Evolutionary conservation across 2,113 vertebrate genomes (phyloP).

Genomic region (Elanoides forficatus): DNA sequence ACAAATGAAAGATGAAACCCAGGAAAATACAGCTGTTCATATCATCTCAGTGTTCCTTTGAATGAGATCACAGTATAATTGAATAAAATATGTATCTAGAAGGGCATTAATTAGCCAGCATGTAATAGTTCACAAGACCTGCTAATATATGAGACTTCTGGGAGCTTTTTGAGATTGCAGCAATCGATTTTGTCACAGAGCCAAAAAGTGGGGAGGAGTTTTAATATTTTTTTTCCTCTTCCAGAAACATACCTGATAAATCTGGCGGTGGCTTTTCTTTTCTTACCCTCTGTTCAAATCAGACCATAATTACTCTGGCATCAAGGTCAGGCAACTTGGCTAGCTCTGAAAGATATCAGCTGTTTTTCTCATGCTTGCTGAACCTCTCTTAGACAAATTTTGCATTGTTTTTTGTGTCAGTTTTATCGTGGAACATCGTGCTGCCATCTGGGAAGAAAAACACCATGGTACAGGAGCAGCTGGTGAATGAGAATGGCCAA

Average conservation of each 20-base stretch:
- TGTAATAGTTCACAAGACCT: constrained; percentile 34
- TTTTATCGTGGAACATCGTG: constrained; percentile 78
- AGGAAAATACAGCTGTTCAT: constrained; percentile 35
- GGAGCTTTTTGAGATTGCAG: constrained; percentile 46
- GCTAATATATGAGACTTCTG: constrained; percentile 50
- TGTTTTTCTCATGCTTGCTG: constrained; percentile 79
- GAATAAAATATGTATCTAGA: constrained; percentile 60
- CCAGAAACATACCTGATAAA: constrained; percentile 70
- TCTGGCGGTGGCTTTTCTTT: constrained; percentile 43
- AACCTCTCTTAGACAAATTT: constrained; percentile 80
- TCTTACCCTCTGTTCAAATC: constrained; percentile 65
- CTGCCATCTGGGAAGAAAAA: constrained; percentile 82
- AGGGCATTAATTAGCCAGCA: constrained; percentile 59
- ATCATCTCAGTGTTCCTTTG: constrained; percentile 22
- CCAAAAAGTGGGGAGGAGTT: constrained; percentile 21
- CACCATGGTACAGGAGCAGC: constrained; percentile 76
- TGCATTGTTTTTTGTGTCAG: constrained; percentile 80
- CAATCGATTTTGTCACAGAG: constrained; percentile 56
- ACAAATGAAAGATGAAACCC: neutral
- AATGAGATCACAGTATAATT: constrained; percentile 55
- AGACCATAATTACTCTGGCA: constrained; percentile 76
- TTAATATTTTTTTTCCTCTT: neutral
- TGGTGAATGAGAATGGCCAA: constrained; percentile 78
- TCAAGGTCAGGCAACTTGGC: constrained; percentile 73
- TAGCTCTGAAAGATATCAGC: constrained; percentile 75